Percentiles rank a stretch among this genome's conserved stretches.
phyloP scores from a whole-genome alignment of 1,140 invertebrate genomes.

The Agrilus planipennis region DNA sequence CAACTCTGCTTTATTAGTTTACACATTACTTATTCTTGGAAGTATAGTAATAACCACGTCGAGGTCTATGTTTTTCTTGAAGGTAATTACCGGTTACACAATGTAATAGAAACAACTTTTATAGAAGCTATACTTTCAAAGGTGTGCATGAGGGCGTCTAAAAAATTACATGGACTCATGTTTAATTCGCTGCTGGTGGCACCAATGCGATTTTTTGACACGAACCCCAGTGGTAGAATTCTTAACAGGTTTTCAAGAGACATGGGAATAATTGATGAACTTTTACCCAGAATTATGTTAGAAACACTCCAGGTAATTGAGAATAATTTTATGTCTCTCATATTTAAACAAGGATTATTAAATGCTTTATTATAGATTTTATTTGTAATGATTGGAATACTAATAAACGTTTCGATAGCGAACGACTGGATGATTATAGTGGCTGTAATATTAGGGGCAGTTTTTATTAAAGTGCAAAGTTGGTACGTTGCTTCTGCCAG shows the following conservation, averaged over 20 bases:
- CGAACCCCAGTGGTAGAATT: slow-evolving; percentile 59
- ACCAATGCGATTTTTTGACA: slow-evolving; percentile 65
- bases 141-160: too few species aligned
- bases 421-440: slow-evolving; percentile 63
- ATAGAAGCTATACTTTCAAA: too few species aligned
- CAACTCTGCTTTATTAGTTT: too few species aligned
- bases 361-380: slow-evolving; percentile 67
- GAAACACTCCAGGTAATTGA: slow-evolving; percentile 57
- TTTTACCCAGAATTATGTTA: slow-evolving; percentile 58
- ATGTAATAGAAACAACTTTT: too few species aligned
- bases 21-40: too few species aligned
- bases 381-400: slow-evolving; percentile 44
- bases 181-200: slow-evolving; percentile 36
- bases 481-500: slow-evolving; percentile 66
- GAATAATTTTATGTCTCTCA: slow-evolving; percentile 3
- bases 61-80: too few species aligned
- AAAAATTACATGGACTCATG: slow-evolving; percentile 67
- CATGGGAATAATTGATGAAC: slow-evolving; percentile 70
- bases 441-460: slow-evolving; percentile 48
- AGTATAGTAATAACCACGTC: too few species aligned
- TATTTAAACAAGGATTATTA: slow-evolving; percentile 51
- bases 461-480: slow-evolving; percentile 62
- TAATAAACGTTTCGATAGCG: slow-evolving; percentile 51
- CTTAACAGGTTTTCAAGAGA: slow-evolving; percentile 70
- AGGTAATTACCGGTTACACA: too few species aligned